Evolutionary conservation across 2,797 vertebrate genomes (phyloP).

Genomic region (Hafferia zeledoni): DNA sequence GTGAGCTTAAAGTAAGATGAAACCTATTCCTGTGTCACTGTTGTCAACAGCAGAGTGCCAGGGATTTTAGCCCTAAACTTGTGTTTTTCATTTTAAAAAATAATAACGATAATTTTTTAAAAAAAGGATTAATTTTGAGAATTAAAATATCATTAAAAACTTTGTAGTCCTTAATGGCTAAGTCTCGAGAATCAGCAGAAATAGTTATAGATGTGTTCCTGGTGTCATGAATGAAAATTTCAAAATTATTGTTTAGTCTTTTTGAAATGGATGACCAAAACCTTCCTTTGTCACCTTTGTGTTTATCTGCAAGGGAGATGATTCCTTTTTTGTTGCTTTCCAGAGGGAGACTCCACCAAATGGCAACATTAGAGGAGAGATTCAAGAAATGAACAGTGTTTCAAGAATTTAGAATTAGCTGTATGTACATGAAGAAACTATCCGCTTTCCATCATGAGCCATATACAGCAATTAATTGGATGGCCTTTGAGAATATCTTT

Average conservation of each 20-base stretch:
- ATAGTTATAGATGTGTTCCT: background rate
- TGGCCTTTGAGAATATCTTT: conserved; percentile 11
- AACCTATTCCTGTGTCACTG: background rate
- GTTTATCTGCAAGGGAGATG: background rate
- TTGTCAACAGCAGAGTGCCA: background rate
- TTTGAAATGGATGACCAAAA: background rate
- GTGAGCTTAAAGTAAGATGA: background rate
- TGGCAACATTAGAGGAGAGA: background rate
- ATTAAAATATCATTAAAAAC: background rate
- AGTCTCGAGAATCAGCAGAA: background rate
- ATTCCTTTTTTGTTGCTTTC: background rate
- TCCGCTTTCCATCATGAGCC: background rate
- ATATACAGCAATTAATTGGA: conserved; percentile 21
- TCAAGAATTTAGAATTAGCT: background rate
- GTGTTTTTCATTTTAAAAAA: background rate
- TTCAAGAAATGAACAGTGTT: background rate
- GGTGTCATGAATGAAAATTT: background rate
- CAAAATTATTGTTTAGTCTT: background rate
- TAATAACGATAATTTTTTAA: background rate
- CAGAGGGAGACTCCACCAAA: background rate
- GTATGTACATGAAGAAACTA: background rate
- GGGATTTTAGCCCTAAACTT: background rate
- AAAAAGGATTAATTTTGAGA: background rate
- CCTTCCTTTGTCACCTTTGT: background rate
- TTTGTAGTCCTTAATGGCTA: background rate